Evolutionary conservation across 2,888 invertebrate genomes (phyloP).

Genomic region (Lasioglossum lativentre): DNA sequence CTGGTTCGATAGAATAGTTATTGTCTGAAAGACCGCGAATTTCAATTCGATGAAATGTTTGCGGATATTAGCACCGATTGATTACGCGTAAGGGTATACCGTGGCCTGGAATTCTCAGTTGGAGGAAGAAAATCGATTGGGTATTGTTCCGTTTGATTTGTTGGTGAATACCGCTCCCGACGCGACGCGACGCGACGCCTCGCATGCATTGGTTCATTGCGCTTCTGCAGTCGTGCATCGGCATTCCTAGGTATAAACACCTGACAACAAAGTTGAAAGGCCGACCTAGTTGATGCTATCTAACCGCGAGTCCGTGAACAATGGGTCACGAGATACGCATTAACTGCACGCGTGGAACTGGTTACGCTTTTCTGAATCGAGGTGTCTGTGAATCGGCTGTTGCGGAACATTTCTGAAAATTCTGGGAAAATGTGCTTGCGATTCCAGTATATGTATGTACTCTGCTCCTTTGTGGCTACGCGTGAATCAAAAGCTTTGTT

Average conservation of each 20-base stretch:
- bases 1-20: background rate
- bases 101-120: background rate
- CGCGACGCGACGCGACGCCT: too few relatives aligned
- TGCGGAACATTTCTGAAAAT: background rate
- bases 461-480: background rate
- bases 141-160: constrained; percentile 12
- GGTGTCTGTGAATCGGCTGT: background rate
- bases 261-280: constrained; percentile 61
- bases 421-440: background rate
- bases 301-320: constrained; percentile 30
- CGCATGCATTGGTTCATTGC: constrained; percentile 44
- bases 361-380: background rate
- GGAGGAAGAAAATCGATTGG: constrained; percentile 13
- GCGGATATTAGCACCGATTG: constrained; percentile 7
- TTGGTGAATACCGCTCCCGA: constrained; percentile 14
- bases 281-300: constrained; percentile 60
- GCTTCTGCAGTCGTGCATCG: constrained; percentile 34
- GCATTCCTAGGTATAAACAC: constrained; percentile 41
- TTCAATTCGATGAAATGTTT: background rate
- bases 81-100: background rate
- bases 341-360: constrained; percentile 21
- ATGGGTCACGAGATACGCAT: constrained; percentile 29
- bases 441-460: background rate
- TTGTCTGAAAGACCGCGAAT: background rate
- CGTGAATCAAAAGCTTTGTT: background rate